Percentiles rank a stretch among this genome's conserved stretches.
Conservation (phyloP, 92 coral and sea anemone species). For the Epizoanthus ramosus region DNA sequence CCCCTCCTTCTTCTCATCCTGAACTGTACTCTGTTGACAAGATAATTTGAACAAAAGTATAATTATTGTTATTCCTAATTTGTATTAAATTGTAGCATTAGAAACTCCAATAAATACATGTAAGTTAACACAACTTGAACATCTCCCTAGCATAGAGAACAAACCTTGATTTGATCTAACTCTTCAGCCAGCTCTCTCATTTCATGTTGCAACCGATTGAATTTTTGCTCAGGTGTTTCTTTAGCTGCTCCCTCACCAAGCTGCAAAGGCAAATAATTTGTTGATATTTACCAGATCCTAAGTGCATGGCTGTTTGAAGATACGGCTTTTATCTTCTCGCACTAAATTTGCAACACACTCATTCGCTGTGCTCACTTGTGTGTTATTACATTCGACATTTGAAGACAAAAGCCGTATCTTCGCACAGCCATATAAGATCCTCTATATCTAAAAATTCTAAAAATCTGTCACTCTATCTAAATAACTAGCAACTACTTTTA, state of each 20-base stretch:
- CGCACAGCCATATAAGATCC: too few relatives aligned
- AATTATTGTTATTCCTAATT: not conserved
- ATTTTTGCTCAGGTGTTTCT: conserved; percentile 95
- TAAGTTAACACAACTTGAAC: not conserved
- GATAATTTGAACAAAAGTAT: not conserved
- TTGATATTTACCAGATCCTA: not conserved
- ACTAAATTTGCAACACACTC: too few relatives aligned
- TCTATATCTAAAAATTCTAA: too few relatives aligned
- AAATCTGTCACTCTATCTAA: too few relatives aligned
- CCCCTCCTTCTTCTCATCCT: conserved; percentile 79
- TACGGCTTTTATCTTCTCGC: too few relatives aligned
- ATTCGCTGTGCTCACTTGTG: too few relatives aligned
- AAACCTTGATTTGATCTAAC: conserved; percentile 92
- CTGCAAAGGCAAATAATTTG: not conserved
- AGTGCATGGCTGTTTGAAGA: too few relatives aligned
- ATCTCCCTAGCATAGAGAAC: not conserved
- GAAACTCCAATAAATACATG: too few relatives aligned
- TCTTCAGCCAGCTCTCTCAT: conserved; percentile 95
- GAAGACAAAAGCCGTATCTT: too few relatives aligned
- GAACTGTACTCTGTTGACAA: conserved; percentile 66
- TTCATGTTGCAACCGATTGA: conserved; percentile 91
- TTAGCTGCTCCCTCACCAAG: conserved; percentile 81
- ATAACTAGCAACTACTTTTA: too few relatives aligned
- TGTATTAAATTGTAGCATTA: too few relatives aligned
- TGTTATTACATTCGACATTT: too few relatives aligned